Evolutionary conservation across 2,888 invertebrate species (phyloP), one percentile per base, ranked within the genome.

Genomic region (Lagria hirta): DNA sequence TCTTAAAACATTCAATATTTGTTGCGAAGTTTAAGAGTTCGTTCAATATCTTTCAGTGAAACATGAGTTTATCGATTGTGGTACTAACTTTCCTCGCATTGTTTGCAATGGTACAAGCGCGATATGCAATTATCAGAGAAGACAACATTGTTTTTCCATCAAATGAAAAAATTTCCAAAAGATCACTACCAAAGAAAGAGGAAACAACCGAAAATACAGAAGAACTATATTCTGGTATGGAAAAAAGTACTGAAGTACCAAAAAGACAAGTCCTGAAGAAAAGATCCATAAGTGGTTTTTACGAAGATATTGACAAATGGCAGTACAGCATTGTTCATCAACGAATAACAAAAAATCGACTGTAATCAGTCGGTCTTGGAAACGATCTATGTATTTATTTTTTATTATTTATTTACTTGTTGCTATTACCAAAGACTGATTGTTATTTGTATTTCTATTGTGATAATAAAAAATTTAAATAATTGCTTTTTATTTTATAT

Each of bases 81-180:
- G 27, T 21, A n/a, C 16, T 46, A 17, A 13, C 21, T 10, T 11
- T 23, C 7, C 24, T 34, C 10, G 15, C 26, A 10, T 13, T 30
- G 3, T 5, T 35, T 8, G 18, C 34, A 3, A 18, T 15, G 13
- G 15, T 21, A 8, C 14, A 37, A 16, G 28, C 30, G 10, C 27
- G 18, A 13, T 29, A 23, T 15, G 23, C 32, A 14, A 24, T 41
- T 13, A 12, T 36, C 2, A 28, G 30, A 18, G 13, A 12, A 10
- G 10, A 36, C 4, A 29, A 34, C n/a, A 14, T 43, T 4, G 35
- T 14, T 3, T 29, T 43, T 21, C 43, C 43, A 1, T 34, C 43
- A 22, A 35, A 29, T 2, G 43, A 43, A n/a, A 43, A 35, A 10
- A 43, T 43, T 11, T 22, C 43, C 24, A 43, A 43, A 20, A 34